phyloP scores from a whole-genome alignment of 2,113 vertebrate genomes.

The Alexandromys fortis region DNA sequence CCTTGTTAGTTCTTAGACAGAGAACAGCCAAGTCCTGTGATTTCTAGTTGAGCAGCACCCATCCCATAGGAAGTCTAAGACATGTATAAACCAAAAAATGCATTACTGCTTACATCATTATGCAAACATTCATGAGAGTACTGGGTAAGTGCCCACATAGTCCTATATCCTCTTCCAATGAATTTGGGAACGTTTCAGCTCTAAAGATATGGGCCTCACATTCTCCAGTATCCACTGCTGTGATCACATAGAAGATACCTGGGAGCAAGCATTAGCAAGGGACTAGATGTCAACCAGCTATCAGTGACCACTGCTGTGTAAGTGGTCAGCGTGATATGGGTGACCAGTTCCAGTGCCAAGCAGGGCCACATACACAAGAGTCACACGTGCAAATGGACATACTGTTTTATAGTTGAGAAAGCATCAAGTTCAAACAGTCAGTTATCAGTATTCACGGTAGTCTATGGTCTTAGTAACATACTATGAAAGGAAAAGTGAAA shows the following conservation, averaged over 20 bases:
- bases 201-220: neutral
- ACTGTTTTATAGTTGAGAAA: neutral
- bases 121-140: neutral
- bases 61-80: neutral
- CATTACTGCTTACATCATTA: neutral
- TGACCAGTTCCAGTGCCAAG: neutral
- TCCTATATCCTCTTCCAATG: neutral
- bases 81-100: neutral
- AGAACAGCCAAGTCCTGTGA: neutral
- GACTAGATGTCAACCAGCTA: constrained; percentile 61
- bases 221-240: neutral
- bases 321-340: neutral
- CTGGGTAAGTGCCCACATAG: neutral
- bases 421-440: neutral
- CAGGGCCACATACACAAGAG: constrained; percentile 19
- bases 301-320: constrained; percentile 11
- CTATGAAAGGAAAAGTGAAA: neutral
- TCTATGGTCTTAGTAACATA: neutral
- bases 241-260: constrained; percentile 52
- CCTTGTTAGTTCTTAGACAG: neutral
- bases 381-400: neutral
- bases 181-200: neutral
- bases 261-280: constrained; percentile 10
- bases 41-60: neutral
- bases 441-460: neutral